Percentiles rank a stretch among this genome's conserved stretches.
Conservation (phyloP, 2,888 invertebrate species). For the Ophion ventricosus region DNA sequence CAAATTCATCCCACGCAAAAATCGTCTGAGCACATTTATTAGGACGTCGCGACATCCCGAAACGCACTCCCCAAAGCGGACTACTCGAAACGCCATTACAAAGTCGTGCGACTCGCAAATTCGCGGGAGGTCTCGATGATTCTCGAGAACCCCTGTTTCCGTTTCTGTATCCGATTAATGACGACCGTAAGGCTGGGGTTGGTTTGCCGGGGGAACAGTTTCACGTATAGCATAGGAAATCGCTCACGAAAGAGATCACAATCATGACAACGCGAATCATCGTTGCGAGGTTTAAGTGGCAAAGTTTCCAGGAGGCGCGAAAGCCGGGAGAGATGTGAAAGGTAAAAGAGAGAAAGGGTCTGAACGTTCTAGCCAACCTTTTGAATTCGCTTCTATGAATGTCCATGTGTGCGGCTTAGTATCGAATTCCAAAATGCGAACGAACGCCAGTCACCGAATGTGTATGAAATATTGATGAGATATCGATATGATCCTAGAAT, state of each 20-base stretch:
- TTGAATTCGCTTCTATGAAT: not conserved
- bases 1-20: too few species aligned
- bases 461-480: slow-evolving; percentile 64
- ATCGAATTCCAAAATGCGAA: slow-evolving; percentile 31
- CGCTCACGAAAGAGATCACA: slow-evolving; percentile 38
- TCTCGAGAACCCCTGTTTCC: not conserved
- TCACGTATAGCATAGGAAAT: slow-evolving; percentile 24
- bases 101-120: not conserved
- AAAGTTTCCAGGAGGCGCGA: slow-evolving; percentile 37
- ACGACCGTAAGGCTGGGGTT: not conserved
- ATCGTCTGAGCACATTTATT: too few species aligned
- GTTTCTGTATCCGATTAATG: not conserved
- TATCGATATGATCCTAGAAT: slow-evolving; percentile 42
- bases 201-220: not conserved
- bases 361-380: not conserved
- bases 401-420: not conserved
- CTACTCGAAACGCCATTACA: too few species aligned
- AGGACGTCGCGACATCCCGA: too few species aligned
- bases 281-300: slow-evolving; percentile 43
- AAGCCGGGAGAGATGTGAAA: not conserved
- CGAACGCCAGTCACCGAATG: slow-evolving; percentile 43
- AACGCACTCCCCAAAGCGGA: too few species aligned
- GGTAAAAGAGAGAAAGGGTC: not conserved
- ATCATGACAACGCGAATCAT: slow-evolving; percentile 54
- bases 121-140: not conserved